These are phyloP conservation scores for Fistularia commersonii DNA, from an alignment of 2,797 vertebrate genomes.

Conservation along the genomic window DNA sequence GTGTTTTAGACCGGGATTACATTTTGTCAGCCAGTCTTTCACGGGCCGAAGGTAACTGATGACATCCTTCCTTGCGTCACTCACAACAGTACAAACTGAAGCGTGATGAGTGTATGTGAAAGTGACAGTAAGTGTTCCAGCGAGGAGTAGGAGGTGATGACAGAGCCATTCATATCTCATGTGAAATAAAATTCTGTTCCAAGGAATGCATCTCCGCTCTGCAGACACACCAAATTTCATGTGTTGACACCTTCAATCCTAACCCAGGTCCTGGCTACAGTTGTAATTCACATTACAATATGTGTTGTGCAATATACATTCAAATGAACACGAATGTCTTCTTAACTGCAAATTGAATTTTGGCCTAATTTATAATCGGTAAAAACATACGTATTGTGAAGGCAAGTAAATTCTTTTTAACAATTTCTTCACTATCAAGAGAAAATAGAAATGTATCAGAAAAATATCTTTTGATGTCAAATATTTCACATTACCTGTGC, in stretches of 20 bases:
- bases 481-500: too few species aligned
- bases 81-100: slow-evolving; percentile 45
- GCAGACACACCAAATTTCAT: slow-evolving; percentile 29
- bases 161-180: slow-evolving; percentile 7
- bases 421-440: too few species aligned
- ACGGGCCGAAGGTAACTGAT: slow-evolving; percentile 49
- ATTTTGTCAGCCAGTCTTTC: slow-evolving; percentile 11
- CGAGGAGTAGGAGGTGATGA: slow-evolving; percentile 44
- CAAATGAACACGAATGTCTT: too few species aligned
- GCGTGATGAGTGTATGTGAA: slow-evolving; percentile 58
- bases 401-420: too few species aligned
- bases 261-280: slow-evolving; percentile 5
- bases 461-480: too few species aligned
- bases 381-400: too few species aligned
- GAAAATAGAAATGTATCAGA: too few species aligned
- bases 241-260: slow-evolving; percentile 30
- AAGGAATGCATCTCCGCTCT: slow-evolving; percentile 39
- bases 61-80: slow-evolving; percentile 59
- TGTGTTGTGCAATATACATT: too few species aligned
- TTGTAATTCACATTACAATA: not conserved
- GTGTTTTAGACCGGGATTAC: not conserved
- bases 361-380: too few species aligned
- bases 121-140: slow-evolving; percentile 46
- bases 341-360: too few species aligned
- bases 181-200: slow-evolving; percentile 33